phyloP scores from a whole-genome alignment of 2,888 invertebrate species.

The Morpho achilles region DNA sequence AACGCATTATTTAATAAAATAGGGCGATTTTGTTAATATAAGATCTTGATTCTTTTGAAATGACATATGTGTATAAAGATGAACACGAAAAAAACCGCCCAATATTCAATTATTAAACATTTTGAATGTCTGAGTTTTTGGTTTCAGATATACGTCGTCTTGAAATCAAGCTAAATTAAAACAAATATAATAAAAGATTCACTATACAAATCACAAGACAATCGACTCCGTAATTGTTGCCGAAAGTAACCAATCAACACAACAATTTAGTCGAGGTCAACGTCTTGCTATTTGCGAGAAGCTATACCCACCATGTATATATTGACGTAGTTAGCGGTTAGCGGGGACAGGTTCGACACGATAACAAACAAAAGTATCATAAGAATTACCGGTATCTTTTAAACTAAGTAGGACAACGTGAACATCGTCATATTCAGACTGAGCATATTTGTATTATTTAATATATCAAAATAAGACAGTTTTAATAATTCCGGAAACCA shows the following conservation, averaged over 20 bases:
- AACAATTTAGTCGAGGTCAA: constrained; percentile 17
- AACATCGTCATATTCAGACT: constrained; percentile 1
- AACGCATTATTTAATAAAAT: too few relatives aligned
- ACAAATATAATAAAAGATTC: too few relatives aligned
- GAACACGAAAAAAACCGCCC: too few relatives aligned
- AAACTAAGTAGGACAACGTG: constrained; percentile 6
- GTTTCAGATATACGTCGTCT: too few relatives aligned
- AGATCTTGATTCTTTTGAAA: too few relatives aligned
- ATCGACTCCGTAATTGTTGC: neutral
- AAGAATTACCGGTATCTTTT: constrained; percentile 14
- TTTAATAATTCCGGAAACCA: too few relatives aligned
- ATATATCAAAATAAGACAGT: too few relatives aligned
- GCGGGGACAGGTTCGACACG: constrained; percentile 17
- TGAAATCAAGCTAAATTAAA: too few relatives aligned
- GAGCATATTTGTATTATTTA: neutral
- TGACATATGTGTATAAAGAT: too few relatives aligned
- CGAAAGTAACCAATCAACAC: constrained; percentile 2
- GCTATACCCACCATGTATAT: constrained; percentile 8
- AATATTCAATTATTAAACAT: too few relatives aligned
- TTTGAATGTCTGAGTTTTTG: too few relatives aligned
- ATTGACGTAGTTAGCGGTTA: constrained; percentile 10
- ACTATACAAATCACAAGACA: neutral
- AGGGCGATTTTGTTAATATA: too few relatives aligned
- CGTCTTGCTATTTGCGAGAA: constrained; percentile 3
- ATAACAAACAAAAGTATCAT: constrained; percentile 13